Base-by-base conservation (phyloP, 2,797 vertebrate genomes). In the Lagorchestes hirsutus region DNA sequence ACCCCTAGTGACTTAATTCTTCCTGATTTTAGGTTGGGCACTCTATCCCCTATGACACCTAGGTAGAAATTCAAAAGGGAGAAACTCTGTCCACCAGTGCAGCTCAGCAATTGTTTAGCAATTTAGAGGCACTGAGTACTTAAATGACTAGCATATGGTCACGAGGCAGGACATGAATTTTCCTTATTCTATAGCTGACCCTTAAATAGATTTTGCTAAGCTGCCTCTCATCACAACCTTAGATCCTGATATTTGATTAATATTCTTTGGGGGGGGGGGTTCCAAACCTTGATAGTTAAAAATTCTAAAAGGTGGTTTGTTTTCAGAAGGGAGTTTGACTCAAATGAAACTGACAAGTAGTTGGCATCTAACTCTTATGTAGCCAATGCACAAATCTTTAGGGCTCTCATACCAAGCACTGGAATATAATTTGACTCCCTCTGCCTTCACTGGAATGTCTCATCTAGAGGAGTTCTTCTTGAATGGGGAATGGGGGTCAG, bases 231-330 rank as follows among this genome's bases (percentile, higher is more conserved):
- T 82, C 34, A 92, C 28, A 92, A 0, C 56, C 6, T 90, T 95
- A 16, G 14, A 27, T 93, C 67, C 93, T 93, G 12, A 40, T 91
- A 82, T 57, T 92, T 96, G 50, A 92, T 95, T 93, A 59, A 27
- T 55, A 9, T 92, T 92, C 58, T 2, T 46, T n/a, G 46, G 46
- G 46, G 46, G 46, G 46, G 1, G 2, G 46, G 46, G 16, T 95
- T 96, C 92, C 54, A 93, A 56, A 62, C 55, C 31, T 87, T 52
- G 28, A 90, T 46, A 57, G 13, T 46, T 46, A 93, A 59, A 11
- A 92, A 96, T 94, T 97, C 59, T 57, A 29, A 95, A 57, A 93
- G 11, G 34, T 22, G 14, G 8, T 96, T 97, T 96, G 54, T 16
- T 82, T 46, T 92, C 52, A 92, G 92, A 55, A 95, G 90, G n/a